Evolutionary conservation across 2,113 vertebrate genomes (phyloP).

Genomic region (Ophiodon elongatus): DNA sequence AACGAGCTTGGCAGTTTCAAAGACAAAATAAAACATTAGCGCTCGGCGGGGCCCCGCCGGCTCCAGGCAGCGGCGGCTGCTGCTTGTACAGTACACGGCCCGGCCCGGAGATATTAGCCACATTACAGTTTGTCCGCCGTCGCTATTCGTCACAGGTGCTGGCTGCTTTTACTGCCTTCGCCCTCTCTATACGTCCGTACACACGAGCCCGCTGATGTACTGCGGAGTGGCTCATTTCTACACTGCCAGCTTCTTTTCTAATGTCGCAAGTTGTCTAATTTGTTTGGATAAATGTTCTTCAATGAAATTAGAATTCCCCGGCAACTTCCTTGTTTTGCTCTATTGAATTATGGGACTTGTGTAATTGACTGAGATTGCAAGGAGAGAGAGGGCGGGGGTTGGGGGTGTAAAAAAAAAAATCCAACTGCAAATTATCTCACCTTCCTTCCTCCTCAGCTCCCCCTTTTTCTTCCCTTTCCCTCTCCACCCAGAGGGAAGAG

Average conservation of each 20-base stretch:
- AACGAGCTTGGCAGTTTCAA: slow-evolving; percentile 67
- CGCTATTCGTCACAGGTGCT: slow-evolving; percentile 55
- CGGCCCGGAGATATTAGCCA: slow-evolving; percentile 59
- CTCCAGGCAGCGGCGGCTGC: slow-evolving; percentile 3
- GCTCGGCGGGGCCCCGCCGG: slow-evolving; percentile 20
- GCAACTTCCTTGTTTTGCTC: slow-evolving; percentile 78
- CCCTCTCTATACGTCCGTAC: slow-evolving; percentile 28
- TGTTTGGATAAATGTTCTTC: slow-evolving; percentile 81
- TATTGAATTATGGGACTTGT: slow-evolving; percentile 74
- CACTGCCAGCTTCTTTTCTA: slow-evolving; percentile 56
- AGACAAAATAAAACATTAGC: slow-evolving; percentile 74
- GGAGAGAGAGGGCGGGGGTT: background rate
- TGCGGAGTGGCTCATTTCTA: slow-evolving; percentile 25
- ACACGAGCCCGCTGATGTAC: slow-evolving; percentile 38
- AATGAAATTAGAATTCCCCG: slow-evolving; percentile 82
- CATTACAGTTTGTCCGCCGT: slow-evolving; percentile 44
- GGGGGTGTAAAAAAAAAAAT: slow-evolving; percentile 29
- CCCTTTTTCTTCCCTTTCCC: slow-evolving; percentile 5
- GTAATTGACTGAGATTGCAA: slow-evolving; percentile 81
- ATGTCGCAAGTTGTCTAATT: slow-evolving; percentile 73
- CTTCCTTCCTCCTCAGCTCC: slow-evolving; percentile 6
- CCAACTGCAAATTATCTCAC: slow-evolving; percentile 47
- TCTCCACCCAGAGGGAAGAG: slow-evolving; percentile 63
- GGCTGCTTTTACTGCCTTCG: slow-evolving; percentile 32
- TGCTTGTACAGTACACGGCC: slow-evolving; percentile 23